Evolutionary conservation across 2,888 invertebrate genomes (phyloP), one percentile per base, ranked within the genome.

Genomic region (Nycteola revayana): DNA sequence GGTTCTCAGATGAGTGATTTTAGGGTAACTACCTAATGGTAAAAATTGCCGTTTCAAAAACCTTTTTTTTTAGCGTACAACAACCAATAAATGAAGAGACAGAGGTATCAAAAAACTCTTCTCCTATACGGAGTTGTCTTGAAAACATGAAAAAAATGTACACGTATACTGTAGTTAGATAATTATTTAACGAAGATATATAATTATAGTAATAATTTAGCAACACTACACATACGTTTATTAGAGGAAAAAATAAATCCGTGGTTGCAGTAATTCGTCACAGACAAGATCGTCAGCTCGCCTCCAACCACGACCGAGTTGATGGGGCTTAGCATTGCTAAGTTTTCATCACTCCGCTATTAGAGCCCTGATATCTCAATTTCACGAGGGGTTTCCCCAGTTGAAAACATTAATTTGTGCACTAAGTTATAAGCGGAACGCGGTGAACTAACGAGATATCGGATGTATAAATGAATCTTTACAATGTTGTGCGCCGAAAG

Each of bases 271-370:
- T 28, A 33, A 35, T 32, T 24, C 11, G 24, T 25, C 21, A 30
- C 27, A 22, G 43, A 25, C 43, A 48, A 43, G 48, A 49, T 32
- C 27, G 43, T 51, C 11, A 53, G 53, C 48, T 39, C 51, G 41
- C 60, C 61, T 66, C 54, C 66, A 75, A 73, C 74, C 70, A 66
- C 47, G 49, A 42, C 46, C 43, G 63, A 68, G 68, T 70, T 68
- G 66, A 71, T 73, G 60, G 68, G 74, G 76, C 79, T 84, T 84
- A 83, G 79, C 85, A 70, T 83, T 87, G 68, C 73, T 86, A 87
- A 75, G 86, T 77, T 83, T 86, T 87, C 87, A 70, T 67, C 66
- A 71, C 70, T 78, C 67, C 62, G 68, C 69, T 71, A n/a, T n/a
- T n/a, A 62, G 60, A 60, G 56, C 58, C 47, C 67, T 72, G 74